A percentile compares a stretch with the other conserved stretches of the same genome.
Evolutionary conservation across 2,888 invertebrate species (phyloP).

Genomic region (Troides helena): DNA sequence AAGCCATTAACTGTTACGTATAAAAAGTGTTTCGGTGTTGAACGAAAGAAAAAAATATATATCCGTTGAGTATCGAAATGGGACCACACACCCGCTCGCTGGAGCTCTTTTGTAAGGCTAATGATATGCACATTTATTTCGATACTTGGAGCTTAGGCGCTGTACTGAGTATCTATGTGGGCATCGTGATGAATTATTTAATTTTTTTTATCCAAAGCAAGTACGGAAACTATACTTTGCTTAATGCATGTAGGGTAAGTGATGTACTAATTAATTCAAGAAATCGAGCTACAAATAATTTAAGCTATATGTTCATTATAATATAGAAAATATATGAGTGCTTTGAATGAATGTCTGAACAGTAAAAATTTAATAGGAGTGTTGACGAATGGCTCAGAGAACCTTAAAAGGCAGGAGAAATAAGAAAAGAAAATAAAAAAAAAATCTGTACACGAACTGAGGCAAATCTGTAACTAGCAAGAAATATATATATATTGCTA

Average conservation of each 20-base stretch:
- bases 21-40: slow-evolving; percentile 43
- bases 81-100: slow-evolving; percentile 69
- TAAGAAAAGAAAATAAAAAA: no score
- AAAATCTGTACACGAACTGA: no score
- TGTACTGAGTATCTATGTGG: slow-evolving; percentile 25
- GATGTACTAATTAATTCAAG: slow-evolving; percentile 38
- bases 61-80: slow-evolving; percentile 53
- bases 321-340: no score
- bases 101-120: slow-evolving; percentile 64
- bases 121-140: slow-evolving; percentile 74
- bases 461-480: no score
- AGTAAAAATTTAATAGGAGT: no score
- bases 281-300: slow-evolving; percentile 30
- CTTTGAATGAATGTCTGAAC: no score
- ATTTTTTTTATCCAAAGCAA: slow-evolving; percentile 24
- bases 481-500: no score
- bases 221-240: slow-evolving; percentile 40
- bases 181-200: slow-evolving; percentile 30
- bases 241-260: slow-evolving; percentile 38
- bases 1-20: slow-evolving; percentile 65
- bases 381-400: no score
- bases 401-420: no score
- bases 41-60: slow-evolving; percentile 47
- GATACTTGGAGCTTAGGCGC: slow-evolving; percentile 17
- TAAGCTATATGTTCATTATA: no score